Percentiles rank a stretch among this genome's conserved stretches.
Conservation (phyloP, 2,888 invertebrate genomes). For the Ischnus inquisitorius region DNA sequence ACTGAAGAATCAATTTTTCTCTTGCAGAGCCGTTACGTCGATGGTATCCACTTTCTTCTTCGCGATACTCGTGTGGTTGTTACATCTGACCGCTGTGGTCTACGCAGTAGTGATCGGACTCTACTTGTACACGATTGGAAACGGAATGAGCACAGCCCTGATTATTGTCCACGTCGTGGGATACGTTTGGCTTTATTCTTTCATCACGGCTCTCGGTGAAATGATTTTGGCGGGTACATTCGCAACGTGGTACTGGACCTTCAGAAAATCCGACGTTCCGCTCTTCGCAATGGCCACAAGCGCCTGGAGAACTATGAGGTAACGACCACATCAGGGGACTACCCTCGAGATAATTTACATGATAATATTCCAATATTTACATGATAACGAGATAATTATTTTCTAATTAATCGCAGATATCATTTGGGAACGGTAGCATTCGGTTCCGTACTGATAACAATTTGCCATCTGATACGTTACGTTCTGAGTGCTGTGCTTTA, state of each 20-base stretch:
- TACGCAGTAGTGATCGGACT: conserved; percentile 91
- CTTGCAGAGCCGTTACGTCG: conserved; percentile 93
- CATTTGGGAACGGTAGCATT: conserved; percentile 93
- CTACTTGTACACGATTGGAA: conserved; percentile 90
- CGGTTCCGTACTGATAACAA: conserved; percentile 93
- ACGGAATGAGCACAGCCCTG: conserved; percentile 80
- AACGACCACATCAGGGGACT: too few relatives aligned
- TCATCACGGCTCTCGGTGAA: conserved; percentile 94
- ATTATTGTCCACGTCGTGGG: conserved; percentile 89
- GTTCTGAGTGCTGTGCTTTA: conserved; percentile 89
- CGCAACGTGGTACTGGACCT: conserved; percentile 93
- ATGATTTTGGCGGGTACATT: conserved; percentile 96
- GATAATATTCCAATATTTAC: too few relatives aligned
- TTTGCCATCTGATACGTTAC: conserved; percentile 95
- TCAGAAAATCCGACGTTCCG: conserved; percentile 92
- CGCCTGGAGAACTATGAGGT: conserved; percentile 90
- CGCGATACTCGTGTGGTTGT: conserved; percentile 95
- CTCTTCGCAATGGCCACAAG: conserved; percentile 91
- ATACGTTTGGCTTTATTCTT: conserved; percentile 96
- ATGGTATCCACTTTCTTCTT: conserved; percentile 95
- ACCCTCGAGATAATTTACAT: too few relatives aligned
- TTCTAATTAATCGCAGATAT: conserved; percentile 86
- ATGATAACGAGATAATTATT: too few relatives aligned
- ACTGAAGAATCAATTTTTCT: conserved; percentile 72
- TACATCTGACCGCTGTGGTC: conserved; percentile 91